Conservation (phyloP, 2,113 vertebrate genomes). For the Cygnus buccinator region DNA sequence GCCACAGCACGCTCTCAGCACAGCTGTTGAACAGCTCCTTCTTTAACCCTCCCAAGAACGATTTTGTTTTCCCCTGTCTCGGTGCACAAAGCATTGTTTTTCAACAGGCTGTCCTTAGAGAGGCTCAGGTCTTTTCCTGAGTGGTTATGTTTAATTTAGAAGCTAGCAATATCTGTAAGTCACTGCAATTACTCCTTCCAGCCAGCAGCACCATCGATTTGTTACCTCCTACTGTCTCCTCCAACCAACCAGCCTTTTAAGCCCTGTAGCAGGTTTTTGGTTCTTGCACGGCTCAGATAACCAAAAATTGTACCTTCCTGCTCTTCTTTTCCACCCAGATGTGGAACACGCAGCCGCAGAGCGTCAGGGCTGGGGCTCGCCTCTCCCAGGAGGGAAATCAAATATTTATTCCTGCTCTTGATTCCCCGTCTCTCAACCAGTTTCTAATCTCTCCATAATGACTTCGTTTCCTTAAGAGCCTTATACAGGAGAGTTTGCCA, state of each 20-base stretch:
- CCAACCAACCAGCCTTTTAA: not conserved
- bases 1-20: not conserved
- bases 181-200: conserved; percentile 38
- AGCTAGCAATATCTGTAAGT: not conserved
- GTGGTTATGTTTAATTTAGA: conserved; percentile 41
- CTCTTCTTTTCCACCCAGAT: not conserved
- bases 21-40: not conserved
- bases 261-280: not conserved
- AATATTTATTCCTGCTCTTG: conserved; percentile 58
- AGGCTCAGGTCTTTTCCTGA: not conserved
- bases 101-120: not conserved
- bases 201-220: not conserved
- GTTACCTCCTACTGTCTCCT: not conserved
- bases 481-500: not conserved
- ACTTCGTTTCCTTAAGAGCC: not conserved
- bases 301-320: not conserved
- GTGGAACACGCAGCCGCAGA: not conserved
- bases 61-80: not conserved
- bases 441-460: not conserved
- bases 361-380: not conserved
- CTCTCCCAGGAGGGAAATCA: conserved; percentile 36
- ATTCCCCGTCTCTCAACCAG: not conserved
- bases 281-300: not conserved
- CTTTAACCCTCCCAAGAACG: not conserved
- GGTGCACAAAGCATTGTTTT: rapidly evolving